Evolutionary conservation across 2,888 invertebrate species (phyloP), one percentile per base, ranked within the genome.

Genomic region (Apamea crenata): DNA sequence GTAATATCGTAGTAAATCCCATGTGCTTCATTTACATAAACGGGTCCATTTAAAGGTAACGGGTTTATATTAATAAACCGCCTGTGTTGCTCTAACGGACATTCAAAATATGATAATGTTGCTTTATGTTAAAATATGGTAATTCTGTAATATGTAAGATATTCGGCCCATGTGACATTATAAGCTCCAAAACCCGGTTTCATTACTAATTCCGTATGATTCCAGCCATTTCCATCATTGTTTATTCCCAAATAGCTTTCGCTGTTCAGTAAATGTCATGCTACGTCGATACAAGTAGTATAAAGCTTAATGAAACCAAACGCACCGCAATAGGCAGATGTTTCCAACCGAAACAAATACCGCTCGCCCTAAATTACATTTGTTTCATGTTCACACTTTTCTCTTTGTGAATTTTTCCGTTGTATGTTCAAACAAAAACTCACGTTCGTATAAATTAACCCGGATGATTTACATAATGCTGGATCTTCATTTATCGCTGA

Each of bases 401-500:
- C 36, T 71, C 71, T 74, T 78, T 74, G 74, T 66, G 56, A 74
- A 68, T 85, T 81, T 81, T 76, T 70, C 78, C 47, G 61, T 69
- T 61, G 67, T 82, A 76, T 77, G 67, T 66, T 70, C 53, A 77
- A 79, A 80, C 63, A 84, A 80, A 81, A 85, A 59, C 80, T 78
- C 77, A 36, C 78, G 78, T 82, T 68, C 75, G 77, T 78, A 82
- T 79, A 84, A 87, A 83, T 87, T 77, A 84, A 80, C 77, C 71
- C 80, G 73, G 69, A 36, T 72, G 59, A 83, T 88, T 89, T 88
- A 76, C 87, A 88, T 89, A 88, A 89, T 83, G 78, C 76, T 78
- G 78, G 77, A 87, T 85, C 78, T 82, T 84, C 81, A 82, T 89
- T 87, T 89, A 88, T 89, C 89, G 80, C 79, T 53, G n/a, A 63